Conservation (phyloP, 1,140 invertebrate genomes). For the Vollenhovia emeryi region DNA sequence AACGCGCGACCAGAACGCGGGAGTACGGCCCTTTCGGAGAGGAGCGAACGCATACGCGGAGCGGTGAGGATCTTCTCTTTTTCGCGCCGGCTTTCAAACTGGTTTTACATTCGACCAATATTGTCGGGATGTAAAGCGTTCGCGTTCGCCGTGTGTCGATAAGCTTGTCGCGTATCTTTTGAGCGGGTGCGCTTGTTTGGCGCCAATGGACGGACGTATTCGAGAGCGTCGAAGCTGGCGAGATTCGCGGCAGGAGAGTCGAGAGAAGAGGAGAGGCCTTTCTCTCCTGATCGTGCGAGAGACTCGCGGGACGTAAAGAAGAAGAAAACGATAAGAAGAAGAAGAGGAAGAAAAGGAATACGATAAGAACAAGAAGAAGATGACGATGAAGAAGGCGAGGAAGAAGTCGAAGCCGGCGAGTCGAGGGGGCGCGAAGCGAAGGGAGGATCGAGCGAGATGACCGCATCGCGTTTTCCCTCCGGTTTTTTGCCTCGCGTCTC, state of each 20-base stretch:
- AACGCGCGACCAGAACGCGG: slow-evolving; percentile 22
- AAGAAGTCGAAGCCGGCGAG: slow-evolving; percentile 32
- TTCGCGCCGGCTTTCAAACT: slow-evolving; percentile 75
- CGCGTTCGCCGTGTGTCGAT: slow-evolving; percentile 72
- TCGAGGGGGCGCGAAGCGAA: slow-evolving; percentile 36
- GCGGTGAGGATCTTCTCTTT: slow-evolving; percentile 61
- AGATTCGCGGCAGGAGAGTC: slow-evolving; percentile 67
- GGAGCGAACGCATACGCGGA: slow-evolving; percentile 1
- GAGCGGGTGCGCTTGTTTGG: slow-evolving; percentile 81
- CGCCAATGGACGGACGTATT: slow-evolving; percentile 75
- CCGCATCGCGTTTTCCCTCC: slow-evolving; percentile 42
- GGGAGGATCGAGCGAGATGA: slow-evolving; percentile 52
- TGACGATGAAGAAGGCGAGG: slow-evolving; percentile 35
- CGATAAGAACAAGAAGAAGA: slow-evolving; percentile 58
- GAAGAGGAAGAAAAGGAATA: slow-evolving; percentile 55
- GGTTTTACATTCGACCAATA: slow-evolving; percentile 74
- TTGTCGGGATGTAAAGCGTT: slow-evolving; percentile 70
- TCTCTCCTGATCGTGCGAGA: slow-evolving; percentile 44
- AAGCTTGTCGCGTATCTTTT: slow-evolving; percentile 79
- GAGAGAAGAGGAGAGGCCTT: slow-evolving; percentile 39
- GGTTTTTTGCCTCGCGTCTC: slow-evolving; percentile 30
- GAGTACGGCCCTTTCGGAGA: slow-evolving; percentile 49
- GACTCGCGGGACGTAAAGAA: slow-evolving; percentile 60
- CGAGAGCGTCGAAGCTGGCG: slow-evolving; percentile 38
- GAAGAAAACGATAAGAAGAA: slow-evolving; percentile 54